Evolutionary conservation across 2,113 vertebrate genomes (phyloP).

Genomic region (Orthonyx spaldingii): DNA sequence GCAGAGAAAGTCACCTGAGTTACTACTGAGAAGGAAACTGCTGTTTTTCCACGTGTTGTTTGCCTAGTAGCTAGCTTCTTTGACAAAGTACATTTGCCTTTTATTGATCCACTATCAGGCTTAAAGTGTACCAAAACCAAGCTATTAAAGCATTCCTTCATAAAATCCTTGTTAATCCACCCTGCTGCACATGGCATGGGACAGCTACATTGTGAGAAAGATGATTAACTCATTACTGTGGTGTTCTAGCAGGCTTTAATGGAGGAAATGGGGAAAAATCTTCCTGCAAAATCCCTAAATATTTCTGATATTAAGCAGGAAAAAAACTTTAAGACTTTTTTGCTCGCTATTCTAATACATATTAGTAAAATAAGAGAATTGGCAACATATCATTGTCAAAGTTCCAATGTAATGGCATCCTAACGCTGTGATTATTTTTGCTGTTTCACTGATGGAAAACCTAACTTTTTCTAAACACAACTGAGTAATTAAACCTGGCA

Average conservation of each 20-base stretch:
- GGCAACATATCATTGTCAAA: neutral
- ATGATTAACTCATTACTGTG: neutral
- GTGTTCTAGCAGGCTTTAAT: neutral
- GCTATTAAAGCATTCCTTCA: neutral
- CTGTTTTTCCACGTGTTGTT: neutral
- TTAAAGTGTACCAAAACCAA: neutral
- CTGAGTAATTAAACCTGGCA: neutral
- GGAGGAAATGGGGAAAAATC: neutral
- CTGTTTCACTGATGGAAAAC: neutral
- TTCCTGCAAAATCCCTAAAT: neutral
- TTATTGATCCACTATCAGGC: neutral
- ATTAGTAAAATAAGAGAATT: neutral
- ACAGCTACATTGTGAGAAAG: neutral
- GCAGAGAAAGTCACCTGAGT: neutral
- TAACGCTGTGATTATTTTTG: conserved; percentile 5
- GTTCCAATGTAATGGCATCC: neutral
- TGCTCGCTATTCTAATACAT: neutral
- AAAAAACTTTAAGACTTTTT: neutral
- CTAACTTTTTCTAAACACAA: neutral
- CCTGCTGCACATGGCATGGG: neutral
- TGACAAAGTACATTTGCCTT: neutral
- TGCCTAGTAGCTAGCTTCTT: neutral
- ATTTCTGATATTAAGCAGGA: neutral
- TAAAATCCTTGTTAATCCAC: neutral
- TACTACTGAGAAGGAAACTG: neutral